A percentile compares a stretch with the other conserved stretches of the same genome.
phyloP scores from a whole-genome alignment of 2,888 invertebrate species.

The Muschampia plurimacula region DNA sequence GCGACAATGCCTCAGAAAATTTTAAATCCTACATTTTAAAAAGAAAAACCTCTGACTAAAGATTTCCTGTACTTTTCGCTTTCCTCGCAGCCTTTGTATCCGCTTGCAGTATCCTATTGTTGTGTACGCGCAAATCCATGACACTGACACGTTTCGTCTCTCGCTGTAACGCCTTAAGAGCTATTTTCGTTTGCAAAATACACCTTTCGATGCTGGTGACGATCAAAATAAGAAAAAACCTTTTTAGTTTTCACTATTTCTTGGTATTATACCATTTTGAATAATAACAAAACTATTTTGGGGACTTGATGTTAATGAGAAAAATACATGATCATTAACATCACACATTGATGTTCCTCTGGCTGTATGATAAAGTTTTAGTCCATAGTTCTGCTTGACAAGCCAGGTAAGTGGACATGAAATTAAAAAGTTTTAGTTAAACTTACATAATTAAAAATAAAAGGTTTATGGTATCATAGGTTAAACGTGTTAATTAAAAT shows the following conservation, averaged over 20 bases:
- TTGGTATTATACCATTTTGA: conserved; percentile 18
- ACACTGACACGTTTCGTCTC: conserved; percentile 6
- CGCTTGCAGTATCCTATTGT: conserved; percentile 32
- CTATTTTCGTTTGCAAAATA: conserved; percentile 22
- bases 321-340: too few relatives aligned
- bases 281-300: neutral
- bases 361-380: too few relatives aligned
- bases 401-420: too few relatives aligned
- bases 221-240: conserved; percentile 25
- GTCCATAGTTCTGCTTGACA: too few relatives aligned
- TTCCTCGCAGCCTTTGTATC: conserved; percentile 33
- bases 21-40: conserved; percentile 12
- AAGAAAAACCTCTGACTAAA: conserved; percentile 22
- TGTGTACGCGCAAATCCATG: conserved; percentile 33
- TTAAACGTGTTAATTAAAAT: too few relatives aligned
- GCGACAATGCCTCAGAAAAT: neutral
- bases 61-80: conserved; percentile 34
- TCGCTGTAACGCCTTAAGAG: conserved; percentile 27
- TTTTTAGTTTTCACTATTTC: conserved; percentile 23
- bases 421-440: too few relatives aligned
- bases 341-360: too few relatives aligned
- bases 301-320: neutral
- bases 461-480: too few relatives aligned
- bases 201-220: conserved; percentile 12
- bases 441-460: too few relatives aligned